Evolutionary conservation across 2,113 vertebrate species (phyloP), one percentile per base, ranked within the genome.

Genomic region (Morone chrysops): DNA sequence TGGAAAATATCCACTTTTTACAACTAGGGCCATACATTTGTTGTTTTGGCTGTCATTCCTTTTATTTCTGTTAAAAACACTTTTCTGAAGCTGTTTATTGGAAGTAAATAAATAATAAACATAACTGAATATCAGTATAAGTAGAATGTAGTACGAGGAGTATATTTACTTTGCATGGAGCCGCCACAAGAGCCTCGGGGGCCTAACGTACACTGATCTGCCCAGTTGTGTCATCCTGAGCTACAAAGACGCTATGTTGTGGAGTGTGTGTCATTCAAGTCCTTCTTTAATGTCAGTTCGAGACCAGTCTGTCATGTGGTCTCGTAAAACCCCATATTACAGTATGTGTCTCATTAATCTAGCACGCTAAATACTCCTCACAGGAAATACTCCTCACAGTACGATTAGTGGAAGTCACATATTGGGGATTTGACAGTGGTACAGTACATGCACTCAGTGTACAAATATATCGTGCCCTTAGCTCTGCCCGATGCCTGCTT

Each of bases 161-260:
- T 8, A 8, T 45, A 11, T 47, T 6, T 20, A 60, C 50, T 74
- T 47, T 82, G 48, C 62, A 51, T 11, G 3, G 3, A 8, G 6
- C 43, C 0, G 3, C 36, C 18, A 38, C 18, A n/a, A 53, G 47
- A 25, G 66, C 20, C 66, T 31, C 4, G 0, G 57, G 41, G 73
- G 2, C 13, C 57, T 22, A 31, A 41, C 38, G 5, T 57, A 14
- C 20, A 31, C 59, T 48, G 10, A 73, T 73, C 36, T 61, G 9
- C 16, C 41, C 7, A 50, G 22, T 71, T 60, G 43, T 59, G 38
- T 71, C 47, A 25, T 43, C 31, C 47, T 56, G 40, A 50, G 56
- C 40, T 61, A 50, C 70, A 74, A 48, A 75, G 57, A 70, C 40
- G 0, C 53, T 40, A 47, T 73, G 56, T 45, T 10, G 54, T 25